phyloP scores from a whole-genome alignment of 2,888 invertebrate species.

The Euphydryas editha region DNA sequence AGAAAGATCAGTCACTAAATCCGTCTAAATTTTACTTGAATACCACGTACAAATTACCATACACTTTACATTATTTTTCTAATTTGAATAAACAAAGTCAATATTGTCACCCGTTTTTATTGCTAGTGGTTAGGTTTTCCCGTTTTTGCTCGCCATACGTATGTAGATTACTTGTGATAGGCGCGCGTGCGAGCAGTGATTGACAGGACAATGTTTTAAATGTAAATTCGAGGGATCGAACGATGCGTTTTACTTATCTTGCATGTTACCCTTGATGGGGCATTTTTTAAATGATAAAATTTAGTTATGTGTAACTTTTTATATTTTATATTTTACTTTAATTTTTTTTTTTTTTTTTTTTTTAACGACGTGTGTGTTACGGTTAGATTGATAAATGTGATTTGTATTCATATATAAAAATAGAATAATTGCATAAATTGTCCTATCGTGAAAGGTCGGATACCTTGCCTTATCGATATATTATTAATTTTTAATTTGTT shows the following conservation, averaged over 20 bases:
- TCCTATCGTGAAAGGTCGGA: too few species aligned
- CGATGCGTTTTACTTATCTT: constrained; percentile 23
- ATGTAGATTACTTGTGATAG: constrained; percentile 63
- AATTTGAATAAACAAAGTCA: constrained; percentile 43
- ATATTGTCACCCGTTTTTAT: constrained; percentile 46
- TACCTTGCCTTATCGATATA: too few species aligned
- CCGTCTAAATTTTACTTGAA: constrained; percentile 2
- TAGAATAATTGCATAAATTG: too few species aligned
- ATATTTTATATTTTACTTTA: too few species aligned
- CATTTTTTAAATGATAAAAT: constrained; percentile 25
- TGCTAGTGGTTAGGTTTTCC: constrained; percentile 55
- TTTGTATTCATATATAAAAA: too few species aligned
- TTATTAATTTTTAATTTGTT: too few species aligned
- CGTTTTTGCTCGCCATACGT: constrained; percentile 54
- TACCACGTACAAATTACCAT: constrained; percentile 32
- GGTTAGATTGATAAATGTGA: too few species aligned
- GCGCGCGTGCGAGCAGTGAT: constrained; percentile 64
- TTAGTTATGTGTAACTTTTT: too few species aligned
- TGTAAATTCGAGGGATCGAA: constrained; percentile 54
- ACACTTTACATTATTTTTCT: constrained; percentile 37
- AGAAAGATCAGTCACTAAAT: constrained; percentile 21
- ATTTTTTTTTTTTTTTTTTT: constrained; percentile 4
- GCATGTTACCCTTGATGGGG: constrained; percentile 19
- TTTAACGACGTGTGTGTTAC: neutral
- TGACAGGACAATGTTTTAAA: constrained; percentile 75